A percentile compares a stretch with the other conserved stretches of the same genome.
Conservation (phyloP, 2,113 vertebrate genomes). For the Hippopotamus amphibius region DNA sequence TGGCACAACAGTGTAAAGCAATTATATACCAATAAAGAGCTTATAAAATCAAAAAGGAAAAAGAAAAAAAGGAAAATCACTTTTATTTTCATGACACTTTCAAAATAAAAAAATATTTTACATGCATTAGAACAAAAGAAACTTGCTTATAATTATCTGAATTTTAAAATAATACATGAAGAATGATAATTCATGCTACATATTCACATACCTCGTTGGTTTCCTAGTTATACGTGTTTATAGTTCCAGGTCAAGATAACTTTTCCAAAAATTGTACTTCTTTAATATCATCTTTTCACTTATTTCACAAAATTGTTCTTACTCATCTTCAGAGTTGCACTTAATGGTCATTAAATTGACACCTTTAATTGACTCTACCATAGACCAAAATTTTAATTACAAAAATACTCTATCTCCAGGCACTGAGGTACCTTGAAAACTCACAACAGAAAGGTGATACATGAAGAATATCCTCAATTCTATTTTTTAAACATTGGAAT, state of each 20-base stretch:
- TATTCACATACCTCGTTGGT: background rate
- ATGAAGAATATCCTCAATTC: background rate
- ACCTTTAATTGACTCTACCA: background rate
- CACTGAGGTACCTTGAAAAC: background rate
- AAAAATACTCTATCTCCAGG: background rate
- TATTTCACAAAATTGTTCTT: constrained; percentile 41
- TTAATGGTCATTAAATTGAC: constrained; percentile 3
- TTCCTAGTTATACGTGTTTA: background rate
- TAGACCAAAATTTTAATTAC: background rate
- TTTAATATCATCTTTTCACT: constrained; percentile 2
- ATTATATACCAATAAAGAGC: too few relatives aligned
- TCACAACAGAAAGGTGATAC: background rate
- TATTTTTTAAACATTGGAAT: background rate
- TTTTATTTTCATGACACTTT: background rate
- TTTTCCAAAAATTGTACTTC: background rate
- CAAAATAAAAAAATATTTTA: background rate
- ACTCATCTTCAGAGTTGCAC: background rate
- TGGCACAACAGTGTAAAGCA: too few relatives aligned
- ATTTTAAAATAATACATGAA: background rate
- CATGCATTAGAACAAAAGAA: background rate
- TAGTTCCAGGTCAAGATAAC: background rate
- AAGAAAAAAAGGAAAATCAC: too few relatives aligned
- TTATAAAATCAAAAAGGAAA: too few relatives aligned
- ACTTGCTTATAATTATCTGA: background rate
- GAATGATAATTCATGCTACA: background rate